Evolutionary conservation across 2,888 invertebrate species (phyloP).

Genomic region (Spatulosminthurus flaviceps): DNA sequence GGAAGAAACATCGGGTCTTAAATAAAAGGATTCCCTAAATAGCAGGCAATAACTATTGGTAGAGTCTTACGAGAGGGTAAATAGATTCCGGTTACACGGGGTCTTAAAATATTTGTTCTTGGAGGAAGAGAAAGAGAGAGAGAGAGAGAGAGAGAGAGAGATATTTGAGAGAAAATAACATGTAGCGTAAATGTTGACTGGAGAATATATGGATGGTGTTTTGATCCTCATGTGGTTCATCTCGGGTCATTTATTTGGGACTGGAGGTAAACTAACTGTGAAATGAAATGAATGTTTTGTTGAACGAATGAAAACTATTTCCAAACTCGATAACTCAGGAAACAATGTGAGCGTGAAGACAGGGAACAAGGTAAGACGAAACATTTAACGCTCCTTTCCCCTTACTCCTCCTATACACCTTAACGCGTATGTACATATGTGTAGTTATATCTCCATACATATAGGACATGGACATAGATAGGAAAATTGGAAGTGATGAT

Average conservation of each 20-base stretch:
- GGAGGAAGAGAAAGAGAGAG: not conserved
- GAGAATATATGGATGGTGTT: not conserved
- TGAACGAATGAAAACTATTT: constrained; percentile 38
- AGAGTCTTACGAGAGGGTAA: no score
- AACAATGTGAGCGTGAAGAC: constrained; percentile 40
- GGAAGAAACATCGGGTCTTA: not conserved
- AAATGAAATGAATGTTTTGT: constrained; percentile 44
- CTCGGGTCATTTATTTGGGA: not conserved
- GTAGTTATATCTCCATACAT: no score
- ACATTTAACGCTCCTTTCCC: constrained; percentile 34
- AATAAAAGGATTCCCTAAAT: not conserved
- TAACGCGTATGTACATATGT: no score
- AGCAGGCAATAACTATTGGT: no score
- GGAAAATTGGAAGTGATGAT: no score
- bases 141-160: not conserved
- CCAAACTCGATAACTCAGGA: constrained; percentile 27
- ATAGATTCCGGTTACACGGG: no score
- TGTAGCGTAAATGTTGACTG: no score
- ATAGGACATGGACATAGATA: no score
- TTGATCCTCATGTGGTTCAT: constrained; percentile 9
- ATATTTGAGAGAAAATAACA: no score
- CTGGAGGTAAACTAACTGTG: constrained; percentile 43
- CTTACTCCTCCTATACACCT: no score
- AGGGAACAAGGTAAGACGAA: constrained; percentile 24
- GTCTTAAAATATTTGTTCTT: not conserved